Evolutionary conservation across 2,113 vertebrate species (phyloP).

Genomic region (Pedetes capensis): DNA sequence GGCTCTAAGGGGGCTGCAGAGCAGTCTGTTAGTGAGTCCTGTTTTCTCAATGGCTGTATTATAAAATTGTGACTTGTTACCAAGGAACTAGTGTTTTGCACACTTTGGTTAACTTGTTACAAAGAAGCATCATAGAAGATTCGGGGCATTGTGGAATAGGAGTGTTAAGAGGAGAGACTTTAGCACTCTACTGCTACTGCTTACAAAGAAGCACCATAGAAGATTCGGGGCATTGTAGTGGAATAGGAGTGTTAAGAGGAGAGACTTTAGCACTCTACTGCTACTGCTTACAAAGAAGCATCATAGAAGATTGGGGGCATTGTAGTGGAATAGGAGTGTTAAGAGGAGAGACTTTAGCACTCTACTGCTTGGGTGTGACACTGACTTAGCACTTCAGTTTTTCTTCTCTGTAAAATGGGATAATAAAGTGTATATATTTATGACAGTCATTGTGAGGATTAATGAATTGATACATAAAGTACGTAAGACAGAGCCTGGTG

Average conservation of each 20-base stretch:
- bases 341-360: not conserved
- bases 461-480: not conserved
- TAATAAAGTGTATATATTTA: not conserved
- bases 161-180: too few relatives aligned
- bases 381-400: not conserved
- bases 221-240: too few relatives aligned
- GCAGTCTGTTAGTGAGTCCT: not conserved
- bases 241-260: too few relatives aligned
- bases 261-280: too few relatives aligned
- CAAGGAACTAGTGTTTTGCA: not conserved
- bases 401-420: not conserved
- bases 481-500: not conserved
- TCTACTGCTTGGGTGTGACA: not conserved
- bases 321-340: not conserved
- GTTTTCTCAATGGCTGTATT: not conserved
- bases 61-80: not conserved
- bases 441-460: not conserved
- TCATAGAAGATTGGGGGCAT: not conserved
- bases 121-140: too few relatives aligned
- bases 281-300: not conserved
- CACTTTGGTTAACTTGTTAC: not conserved
- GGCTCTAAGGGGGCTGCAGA: not conserved
- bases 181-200: not conserved
- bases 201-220: too few relatives aligned
- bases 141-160: too few relatives aligned